A percentile compares a stretch with the other conserved stretches of the same genome.
phyloP scores from a whole-genome alignment of 2,888 invertebrate genomes.

The Tupiocoris notatus region DNA sequence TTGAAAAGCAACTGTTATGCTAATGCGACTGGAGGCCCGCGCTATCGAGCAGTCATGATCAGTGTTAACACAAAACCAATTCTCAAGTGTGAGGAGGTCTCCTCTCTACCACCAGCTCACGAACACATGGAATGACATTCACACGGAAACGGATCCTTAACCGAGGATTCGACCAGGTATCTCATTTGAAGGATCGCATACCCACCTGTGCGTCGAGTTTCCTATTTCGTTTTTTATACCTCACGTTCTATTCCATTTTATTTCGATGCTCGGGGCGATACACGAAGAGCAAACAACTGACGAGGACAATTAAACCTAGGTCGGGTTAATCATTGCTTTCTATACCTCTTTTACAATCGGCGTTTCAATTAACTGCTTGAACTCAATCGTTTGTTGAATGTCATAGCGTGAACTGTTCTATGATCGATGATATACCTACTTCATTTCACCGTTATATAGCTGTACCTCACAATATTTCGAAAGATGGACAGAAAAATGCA shows the following conservation, averaged over 20 bases:
- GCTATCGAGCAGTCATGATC: conserved; percentile 24
- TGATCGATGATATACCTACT: too few relatives aligned
- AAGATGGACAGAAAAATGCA: too few relatives aligned
- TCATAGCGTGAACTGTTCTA: too few relatives aligned
- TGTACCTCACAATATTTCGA: too few relatives aligned
- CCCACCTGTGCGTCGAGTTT: background rate
- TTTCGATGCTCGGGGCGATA: background rate
- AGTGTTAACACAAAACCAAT: conserved; percentile 33
- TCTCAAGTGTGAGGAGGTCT: conserved; percentile 13
- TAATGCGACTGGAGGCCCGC: conserved; percentile 4
- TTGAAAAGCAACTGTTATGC: conserved; percentile 10
- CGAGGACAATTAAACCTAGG: background rate
- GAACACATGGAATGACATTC: background rate
- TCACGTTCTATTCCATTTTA: background rate
- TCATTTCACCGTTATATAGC: too few relatives aligned
- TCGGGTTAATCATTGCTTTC: background rate
- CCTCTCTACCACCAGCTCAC: background rate
- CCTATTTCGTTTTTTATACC: background rate
- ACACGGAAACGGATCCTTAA: background rate
- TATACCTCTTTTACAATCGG: background rate
- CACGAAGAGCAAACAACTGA: background rate
- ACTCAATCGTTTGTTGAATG: too few relatives aligned
- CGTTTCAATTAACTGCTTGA: background rate
- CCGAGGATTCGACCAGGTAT: background rate
- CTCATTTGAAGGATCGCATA: conserved; percentile 13